Base-by-base conservation (phyloP, 2,113 vertebrate species). In the Oenanthe oenanthe region DNA sequence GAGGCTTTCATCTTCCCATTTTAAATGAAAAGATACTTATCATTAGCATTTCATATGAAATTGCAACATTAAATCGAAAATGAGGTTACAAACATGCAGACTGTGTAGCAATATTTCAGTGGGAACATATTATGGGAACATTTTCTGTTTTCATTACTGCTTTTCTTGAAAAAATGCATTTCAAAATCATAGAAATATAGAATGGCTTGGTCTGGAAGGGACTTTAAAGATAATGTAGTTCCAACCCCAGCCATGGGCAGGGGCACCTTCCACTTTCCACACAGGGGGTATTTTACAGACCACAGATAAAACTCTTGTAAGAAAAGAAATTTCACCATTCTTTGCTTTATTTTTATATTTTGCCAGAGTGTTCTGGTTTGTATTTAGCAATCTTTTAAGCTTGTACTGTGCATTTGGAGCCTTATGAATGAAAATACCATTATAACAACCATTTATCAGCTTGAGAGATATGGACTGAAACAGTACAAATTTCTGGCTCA, bases 341-440 rank as follows among this genome's bases (percentile, higher is more conserved):
- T 19, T 74, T 13, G 1, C 11, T 76, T 38, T 0, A 9, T 43
- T 70, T 94, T 83, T 71, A 36, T 83, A 63, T 32, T 74, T 88
- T 70, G 4, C 24, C 8, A 28, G 28, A 54, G 17, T 66, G 11
- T 18, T 88, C 43, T 89, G 47, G 7, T 83, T 86, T 93, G 18
- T 62, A 70, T 80, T 93, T 62, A 92, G 13, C 43, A 57, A n/a
- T 66, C 32, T 58, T 76, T 70, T 76, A 66, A 48, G n/a, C 32
- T 54, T 86, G 11, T 38, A 20, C 14, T 48, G 18, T 76, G 63
- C 56, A 71, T 12, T 15, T 62, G 48, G 47, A 96, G n/a, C 36
- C 38, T 84, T 67, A 90, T 85, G 67, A 97, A 94, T 88, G 82
- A 90, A 83, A 93, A 67, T 3, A 60, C 29, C 43, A 51, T 82